phyloP scores from a whole-genome alignment of 1,140 invertebrate genomes.

The Phocides pigmalion region DNA sequence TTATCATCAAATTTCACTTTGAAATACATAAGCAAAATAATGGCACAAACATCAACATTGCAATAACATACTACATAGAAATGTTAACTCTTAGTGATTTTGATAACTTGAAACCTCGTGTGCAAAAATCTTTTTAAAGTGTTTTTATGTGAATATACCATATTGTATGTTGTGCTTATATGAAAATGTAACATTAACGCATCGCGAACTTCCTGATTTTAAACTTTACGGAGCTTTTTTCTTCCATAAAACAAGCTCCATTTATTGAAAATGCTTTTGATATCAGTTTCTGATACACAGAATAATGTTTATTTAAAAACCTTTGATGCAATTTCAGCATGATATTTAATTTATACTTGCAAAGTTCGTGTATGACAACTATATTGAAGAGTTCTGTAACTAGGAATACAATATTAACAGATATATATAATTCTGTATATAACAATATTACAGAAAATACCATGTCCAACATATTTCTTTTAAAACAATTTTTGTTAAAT shows the following conservation, averaged over 20 bases:
- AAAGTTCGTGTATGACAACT: too few relatives aligned
- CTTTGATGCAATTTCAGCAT: too few relatives aligned
- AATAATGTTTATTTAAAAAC: background rate
- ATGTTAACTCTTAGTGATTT: constrained; percentile 18
- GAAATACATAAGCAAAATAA: constrained; percentile 2
- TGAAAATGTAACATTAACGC: constrained; percentile 15
- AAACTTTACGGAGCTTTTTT: background rate
- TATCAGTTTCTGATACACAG: background rate
- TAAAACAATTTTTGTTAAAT: too few relatives aligned
- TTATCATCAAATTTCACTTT: constrained; percentile 19
- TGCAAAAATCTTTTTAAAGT: constrained; percentile 20
- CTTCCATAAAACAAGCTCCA: constrained; percentile 12
- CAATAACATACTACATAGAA: constrained; percentile 22
- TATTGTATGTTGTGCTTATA: constrained; percentile 28
- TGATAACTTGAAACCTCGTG: constrained; percentile 17
- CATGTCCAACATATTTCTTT: too few relatives aligned
- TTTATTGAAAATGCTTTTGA: background rate
- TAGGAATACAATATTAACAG: too few relatives aligned
- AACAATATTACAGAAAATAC: too few relatives aligned
- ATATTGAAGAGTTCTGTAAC: too few relatives aligned
- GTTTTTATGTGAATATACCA: constrained; percentile 22
- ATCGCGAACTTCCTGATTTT: background rate
- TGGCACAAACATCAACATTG: constrained; percentile 10
- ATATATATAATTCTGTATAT: too few relatives aligned
- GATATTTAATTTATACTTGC: too few relatives aligned